Conservation (phyloP, 2,797 vertebrate genomes). For the Enteromius unitaeniatus region DNA sequence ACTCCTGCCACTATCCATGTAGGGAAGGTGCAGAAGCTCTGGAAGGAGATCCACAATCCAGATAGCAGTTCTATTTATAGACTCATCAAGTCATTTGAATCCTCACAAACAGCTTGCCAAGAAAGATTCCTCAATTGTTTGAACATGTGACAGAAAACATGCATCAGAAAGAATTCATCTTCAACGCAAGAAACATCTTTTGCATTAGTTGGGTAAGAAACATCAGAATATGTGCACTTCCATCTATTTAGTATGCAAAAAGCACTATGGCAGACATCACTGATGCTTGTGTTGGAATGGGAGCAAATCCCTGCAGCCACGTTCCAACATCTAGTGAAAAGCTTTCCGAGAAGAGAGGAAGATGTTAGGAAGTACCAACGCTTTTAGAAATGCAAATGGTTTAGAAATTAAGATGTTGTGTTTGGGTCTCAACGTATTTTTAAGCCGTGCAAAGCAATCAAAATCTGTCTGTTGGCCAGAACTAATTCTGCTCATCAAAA, state of each 20-base stretch:
- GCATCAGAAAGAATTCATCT: background rate
- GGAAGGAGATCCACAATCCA: conserved; percentile 45
- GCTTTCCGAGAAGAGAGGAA: background rate
- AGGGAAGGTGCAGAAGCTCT: conserved; percentile 27
- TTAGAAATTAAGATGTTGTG: background rate
- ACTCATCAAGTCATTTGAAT: conserved; percentile 48
- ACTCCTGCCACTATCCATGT: conserved; percentile 29
- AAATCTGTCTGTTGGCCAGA: background rate
- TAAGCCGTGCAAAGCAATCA: background rate
- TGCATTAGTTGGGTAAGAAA: background rate
- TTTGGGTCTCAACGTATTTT: background rate
- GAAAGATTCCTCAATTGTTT: conserved; percentile 45
- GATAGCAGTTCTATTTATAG: conserved; percentile 42
- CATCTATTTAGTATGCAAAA: background rate
- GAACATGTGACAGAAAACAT: background rate
- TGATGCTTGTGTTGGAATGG: conserved; percentile 15
- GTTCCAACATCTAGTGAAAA: conserved; percentile 7
- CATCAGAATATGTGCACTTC: background rate
- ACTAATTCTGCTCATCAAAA: background rate
- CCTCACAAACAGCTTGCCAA: conserved; percentile 22
- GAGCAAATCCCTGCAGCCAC: background rate
- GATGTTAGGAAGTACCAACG: background rate
- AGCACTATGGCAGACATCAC: background rate
- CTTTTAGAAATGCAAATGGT: background rate
- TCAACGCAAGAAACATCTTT: background rate